Percentiles rank a stretch among this genome's conserved stretches.
These are phyloP conservation scores for Orchestia grillus DNA, from an alignment of 1,140 invertebrate species.

Conservation along the genomic window DNA sequence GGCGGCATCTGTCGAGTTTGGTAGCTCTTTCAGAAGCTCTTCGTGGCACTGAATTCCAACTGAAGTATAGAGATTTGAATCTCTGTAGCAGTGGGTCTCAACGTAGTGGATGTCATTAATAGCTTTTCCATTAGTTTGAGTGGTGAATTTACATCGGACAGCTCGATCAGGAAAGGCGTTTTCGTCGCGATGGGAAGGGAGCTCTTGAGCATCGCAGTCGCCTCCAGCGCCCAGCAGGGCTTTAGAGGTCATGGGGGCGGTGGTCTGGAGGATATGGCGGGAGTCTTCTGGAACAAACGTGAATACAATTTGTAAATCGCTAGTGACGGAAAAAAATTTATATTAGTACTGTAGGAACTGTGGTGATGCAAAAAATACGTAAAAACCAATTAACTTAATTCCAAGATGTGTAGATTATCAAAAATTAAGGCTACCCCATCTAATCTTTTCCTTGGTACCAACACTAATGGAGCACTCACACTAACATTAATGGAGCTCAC, in stretches of 20 bases:
- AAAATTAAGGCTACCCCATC: no score
- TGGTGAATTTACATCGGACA: neutral
- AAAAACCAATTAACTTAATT: no score
- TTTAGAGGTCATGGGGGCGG: neutral
- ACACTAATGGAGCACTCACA: no score
- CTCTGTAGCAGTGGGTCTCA: neutral
- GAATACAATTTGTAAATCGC: neutral
- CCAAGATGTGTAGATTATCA: no score
- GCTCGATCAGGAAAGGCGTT: neutral
- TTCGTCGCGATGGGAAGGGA: neutral
- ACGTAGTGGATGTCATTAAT: neutral
- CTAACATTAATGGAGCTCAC: no score
- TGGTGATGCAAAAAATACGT: no score
- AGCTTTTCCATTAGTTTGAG: neutral
- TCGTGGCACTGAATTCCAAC: neutral
- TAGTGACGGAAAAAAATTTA: neutral
- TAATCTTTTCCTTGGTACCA: no score
- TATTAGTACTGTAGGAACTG: no score
- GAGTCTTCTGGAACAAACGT: neutral
- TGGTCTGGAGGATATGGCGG: neutral
- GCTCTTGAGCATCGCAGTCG: neutral
- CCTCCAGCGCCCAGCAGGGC: no score
- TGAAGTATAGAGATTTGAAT: neutral
- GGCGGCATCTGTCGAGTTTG: neutral
- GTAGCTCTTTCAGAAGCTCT: neutral